Percentiles rank a stretch among this genome's conserved stretches.
Evolutionary conservation across 30 jellyfish, hydroid and myxozoan species (phyloP).

Genomic region (Morbakka virulenta): DNA sequence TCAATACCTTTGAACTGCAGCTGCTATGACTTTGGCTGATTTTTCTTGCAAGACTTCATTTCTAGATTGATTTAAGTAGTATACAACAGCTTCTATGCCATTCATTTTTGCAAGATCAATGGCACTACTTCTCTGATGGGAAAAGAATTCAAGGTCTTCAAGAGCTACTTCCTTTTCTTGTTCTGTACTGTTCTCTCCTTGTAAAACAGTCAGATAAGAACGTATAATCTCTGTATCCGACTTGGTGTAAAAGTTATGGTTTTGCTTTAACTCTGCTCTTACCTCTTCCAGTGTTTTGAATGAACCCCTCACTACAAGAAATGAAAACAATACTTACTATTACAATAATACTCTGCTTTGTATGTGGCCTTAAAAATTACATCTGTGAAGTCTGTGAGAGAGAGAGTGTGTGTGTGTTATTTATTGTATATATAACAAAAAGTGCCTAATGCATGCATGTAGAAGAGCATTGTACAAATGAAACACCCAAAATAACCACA

Average conservation of each 20-base stretch:
- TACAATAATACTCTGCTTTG: too few relatives aligned
- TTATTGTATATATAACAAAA: too few relatives aligned
- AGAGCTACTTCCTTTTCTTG: constrained; percentile 47
- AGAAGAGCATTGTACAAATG: too few relatives aligned
- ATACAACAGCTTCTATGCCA: constrained; percentile 69
- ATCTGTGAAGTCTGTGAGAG: too few relatives aligned
- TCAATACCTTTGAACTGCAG: constrained; percentile 92
- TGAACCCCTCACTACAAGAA: constrained; percentile 34
- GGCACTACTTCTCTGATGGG: constrained; percentile 88
- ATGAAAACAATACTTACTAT: background rate
- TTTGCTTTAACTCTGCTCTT: constrained; percentile 64
- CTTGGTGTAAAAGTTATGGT: constrained; percentile 40
- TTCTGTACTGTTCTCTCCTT: constrained; percentile 38
- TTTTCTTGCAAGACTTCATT: constrained; percentile 52
- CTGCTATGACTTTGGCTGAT: constrained; percentile 93
- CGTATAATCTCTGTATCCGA: constrained; percentile 85
- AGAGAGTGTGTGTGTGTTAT: too few relatives aligned
- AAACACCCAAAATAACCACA: too few relatives aligned
- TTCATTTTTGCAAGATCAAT: constrained; percentile 75
- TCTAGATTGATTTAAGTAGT: constrained; percentile 53
- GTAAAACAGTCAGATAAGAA: constrained; percentile 24
- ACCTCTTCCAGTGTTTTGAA: constrained; percentile 84
- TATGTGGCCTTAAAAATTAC: too few relatives aligned
- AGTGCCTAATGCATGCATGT: too few relatives aligned
- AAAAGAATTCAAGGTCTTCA: constrained; percentile 77